phyloP scores from a whole-genome alignment of 1,140 invertebrate species.

The Radopholus similis region DNA sequence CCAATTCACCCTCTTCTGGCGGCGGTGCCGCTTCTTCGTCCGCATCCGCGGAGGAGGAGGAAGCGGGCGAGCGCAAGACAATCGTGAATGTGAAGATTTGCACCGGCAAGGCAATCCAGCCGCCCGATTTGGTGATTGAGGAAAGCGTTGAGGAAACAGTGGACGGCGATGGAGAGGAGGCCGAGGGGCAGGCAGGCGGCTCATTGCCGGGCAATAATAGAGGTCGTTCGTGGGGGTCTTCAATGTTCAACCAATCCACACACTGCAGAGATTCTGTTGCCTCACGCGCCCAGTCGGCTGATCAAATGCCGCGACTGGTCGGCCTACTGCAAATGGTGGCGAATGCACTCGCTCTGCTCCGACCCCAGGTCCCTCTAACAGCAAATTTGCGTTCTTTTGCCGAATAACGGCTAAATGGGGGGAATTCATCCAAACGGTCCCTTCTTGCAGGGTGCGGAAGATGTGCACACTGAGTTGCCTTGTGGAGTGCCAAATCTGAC shows the following conservation, averaged over 20 bases:
- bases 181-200: background rate
- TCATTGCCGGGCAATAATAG: background rate
- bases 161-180: background rate
- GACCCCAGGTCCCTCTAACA: background rate
- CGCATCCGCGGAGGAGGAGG: background rate
- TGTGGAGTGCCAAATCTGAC: slow-evolving; percentile 21
- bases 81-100: slow-evolving; percentile 20
- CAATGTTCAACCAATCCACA: background rate
- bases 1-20: too few species aligned
- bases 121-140: too few species aligned
- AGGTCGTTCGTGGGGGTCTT: background rate
- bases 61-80: slow-evolving; percentile 1
- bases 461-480: slow-evolving; percentile 47
- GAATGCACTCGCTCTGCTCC: slow-evolving; percentile 47
- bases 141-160: background rate
- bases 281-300: slow-evolving; percentile 15
- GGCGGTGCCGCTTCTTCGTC: background rate
- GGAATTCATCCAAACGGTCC: background rate
- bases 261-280: background rate
- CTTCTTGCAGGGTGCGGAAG: slow-evolving; percentile 26
- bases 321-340: slow-evolving; percentile 54
- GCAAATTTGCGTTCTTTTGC: background rate
- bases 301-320: slow-evolving; percentile 48
- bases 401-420: slow-evolving; percentile 14
- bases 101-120: too few species aligned